phyloP scores from a whole-genome alignment of 2,888 invertebrate species.

The Seira musarum region DNA sequence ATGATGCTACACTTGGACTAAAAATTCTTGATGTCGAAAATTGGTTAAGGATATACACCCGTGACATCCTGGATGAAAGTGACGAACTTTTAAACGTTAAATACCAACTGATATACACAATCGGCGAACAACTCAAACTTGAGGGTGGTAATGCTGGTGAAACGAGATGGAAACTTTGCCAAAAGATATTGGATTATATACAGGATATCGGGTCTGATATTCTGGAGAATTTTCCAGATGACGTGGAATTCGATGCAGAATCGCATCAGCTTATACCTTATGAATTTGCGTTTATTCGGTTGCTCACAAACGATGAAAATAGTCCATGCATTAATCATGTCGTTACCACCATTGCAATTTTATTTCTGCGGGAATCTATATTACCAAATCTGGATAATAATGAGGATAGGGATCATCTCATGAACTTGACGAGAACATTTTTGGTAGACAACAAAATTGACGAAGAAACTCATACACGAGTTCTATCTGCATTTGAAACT shows the following conservation, averaged over 20 bases:
- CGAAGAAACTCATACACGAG: constrained; percentile 13
- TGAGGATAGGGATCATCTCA: too few species aligned
- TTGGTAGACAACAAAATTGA: constrained; percentile 26
- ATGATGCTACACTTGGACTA: constrained; percentile 37
- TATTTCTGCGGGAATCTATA: neutral
- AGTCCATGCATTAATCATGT: too few species aligned
- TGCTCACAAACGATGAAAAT: neutral
- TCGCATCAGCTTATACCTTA: too few species aligned
- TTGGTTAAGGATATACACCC: constrained; percentile 43
- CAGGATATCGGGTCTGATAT: too few species aligned
- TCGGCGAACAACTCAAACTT: constrained; percentile 52
- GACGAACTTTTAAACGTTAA: constrained; percentile 65
- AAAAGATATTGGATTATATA: constrained; percentile 34
- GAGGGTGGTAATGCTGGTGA: constrained; percentile 62
- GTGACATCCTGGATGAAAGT: constrained; percentile 64
- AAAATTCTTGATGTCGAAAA: constrained; percentile 25
- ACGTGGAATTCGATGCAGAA: too few species aligned
- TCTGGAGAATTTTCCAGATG: too few species aligned
- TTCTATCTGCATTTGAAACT: too few species aligned
- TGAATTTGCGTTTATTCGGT: neutral
- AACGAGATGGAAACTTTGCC: constrained; percentile 44
- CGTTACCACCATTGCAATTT: too few species aligned
- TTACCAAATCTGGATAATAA: neutral
- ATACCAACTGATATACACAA: constrained; percentile 64
- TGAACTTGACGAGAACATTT: too few species aligned